phyloP scores from a whole-genome alignment of 2,113 vertebrate species.

The Aspiorhynchus laticeps region DNA sequence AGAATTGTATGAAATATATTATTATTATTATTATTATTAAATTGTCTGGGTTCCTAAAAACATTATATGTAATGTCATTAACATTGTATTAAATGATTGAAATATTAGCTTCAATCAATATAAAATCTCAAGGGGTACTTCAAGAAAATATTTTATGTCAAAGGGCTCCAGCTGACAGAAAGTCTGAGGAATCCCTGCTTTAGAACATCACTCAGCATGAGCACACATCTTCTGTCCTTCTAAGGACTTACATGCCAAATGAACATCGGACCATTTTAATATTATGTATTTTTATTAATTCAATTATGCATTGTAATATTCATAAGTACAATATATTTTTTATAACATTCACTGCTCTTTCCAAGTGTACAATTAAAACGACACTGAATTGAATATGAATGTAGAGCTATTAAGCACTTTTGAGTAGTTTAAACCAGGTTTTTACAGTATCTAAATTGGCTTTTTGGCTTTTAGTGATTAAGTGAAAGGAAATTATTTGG shows the following conservation, averaged over 20 bases:
- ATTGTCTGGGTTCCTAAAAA: background rate
- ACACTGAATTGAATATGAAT: background rate
- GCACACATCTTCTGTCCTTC: background rate
- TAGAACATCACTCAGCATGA: background rate
- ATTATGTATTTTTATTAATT: background rate
- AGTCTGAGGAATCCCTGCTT: background rate
- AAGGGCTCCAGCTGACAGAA: background rate
- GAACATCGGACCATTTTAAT: background rate
- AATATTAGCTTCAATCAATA: no score
- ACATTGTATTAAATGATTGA: no score
- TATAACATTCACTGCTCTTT: background rate
- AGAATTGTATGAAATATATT: no score
- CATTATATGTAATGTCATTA: no score
- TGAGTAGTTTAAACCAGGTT: background rate
- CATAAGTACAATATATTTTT: background rate
- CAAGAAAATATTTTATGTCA: background rate
- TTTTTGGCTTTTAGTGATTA: background rate
- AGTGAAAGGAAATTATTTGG: background rate
- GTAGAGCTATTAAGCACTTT: background rate
- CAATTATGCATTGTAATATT: background rate
- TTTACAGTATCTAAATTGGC: background rate
- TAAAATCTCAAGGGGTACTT: no score
- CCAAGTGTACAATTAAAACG: background rate
- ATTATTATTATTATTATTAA: no score
- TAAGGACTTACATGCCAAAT: background rate